A percentile compares a stretch with the other conserved stretches of the same genome.
Evolutionary conservation across 2,113 vertebrate species (phyloP).

Genomic region (Syngnathus floridae): DNA sequence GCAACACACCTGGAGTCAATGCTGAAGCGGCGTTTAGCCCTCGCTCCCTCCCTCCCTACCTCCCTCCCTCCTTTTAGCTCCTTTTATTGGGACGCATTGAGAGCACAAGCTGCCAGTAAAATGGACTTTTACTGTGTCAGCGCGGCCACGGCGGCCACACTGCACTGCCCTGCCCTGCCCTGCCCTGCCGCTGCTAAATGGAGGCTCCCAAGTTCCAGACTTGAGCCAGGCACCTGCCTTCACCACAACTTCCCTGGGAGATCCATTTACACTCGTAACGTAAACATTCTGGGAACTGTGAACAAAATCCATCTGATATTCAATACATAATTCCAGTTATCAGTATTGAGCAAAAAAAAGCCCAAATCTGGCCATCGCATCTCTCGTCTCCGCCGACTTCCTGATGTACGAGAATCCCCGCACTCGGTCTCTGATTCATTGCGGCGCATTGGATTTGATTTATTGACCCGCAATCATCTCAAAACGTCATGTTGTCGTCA

Average conservation of each 20-base stretch:
- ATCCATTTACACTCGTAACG: too few species aligned
- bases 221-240: neutral
- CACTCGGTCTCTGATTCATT: neutral
- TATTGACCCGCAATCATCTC: neutral
- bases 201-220: neutral
- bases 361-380: too few species aligned
- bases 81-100: slow-evolving; percentile 31
- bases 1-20: slow-evolving; percentile 13
- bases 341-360: neutral
- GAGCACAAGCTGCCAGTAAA: slow-evolving; percentile 12
- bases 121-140: slow-evolving; percentile 9
- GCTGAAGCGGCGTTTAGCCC: slow-evolving; percentile 43
- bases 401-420: neutral
- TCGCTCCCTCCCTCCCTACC: neutral
- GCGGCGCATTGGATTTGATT: neutral
- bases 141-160: neutral
- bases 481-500: neutral
- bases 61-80: slow-evolving; percentile 17
- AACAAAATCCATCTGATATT: too few species aligned
- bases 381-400: neutral
- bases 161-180: too few species aligned
- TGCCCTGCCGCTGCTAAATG: neutral
- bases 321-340: too few species aligned
- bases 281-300: too few species aligned
- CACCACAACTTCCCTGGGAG: neutral